Base-by-base conservation (phyloP, 2,113 vertebrate species). In the Crotalus horridus region DNA sequence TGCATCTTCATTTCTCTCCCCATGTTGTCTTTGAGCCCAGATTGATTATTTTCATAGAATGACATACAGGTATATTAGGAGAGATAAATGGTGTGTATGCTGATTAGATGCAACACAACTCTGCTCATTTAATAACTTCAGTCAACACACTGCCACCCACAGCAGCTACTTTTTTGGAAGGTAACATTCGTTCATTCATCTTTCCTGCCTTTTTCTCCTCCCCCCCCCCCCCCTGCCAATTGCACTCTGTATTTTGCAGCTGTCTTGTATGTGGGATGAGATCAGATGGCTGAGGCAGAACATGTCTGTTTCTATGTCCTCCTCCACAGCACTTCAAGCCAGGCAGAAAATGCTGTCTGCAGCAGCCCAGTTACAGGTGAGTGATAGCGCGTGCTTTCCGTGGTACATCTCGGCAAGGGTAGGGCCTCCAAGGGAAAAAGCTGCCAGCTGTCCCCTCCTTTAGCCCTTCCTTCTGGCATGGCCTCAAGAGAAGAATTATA, bases 181-280 rank as follows among this genome's bases (percentile, higher is more conserved):
- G 88, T 90, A 87, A 69, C 8, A 6, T 39, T 39, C 3, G 29
- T 96, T 91, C 59, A 43, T n/a, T 11, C 15, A 20, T 21, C 8
- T 54, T 29, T 29, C 33, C 33, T 39, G 17, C 64, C 51, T 13
- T 23, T 54, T 33, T 81, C 21, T 24, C 10, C 6, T 33, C 0
- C 6, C 24, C 3, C 39, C 9, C 12, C 3, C 8, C 12, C 26
- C 24, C 10, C 46, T n/a, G 26, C 87, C 64, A 56, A 56, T 81
- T 85, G 59, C 64, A 69, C 2, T 90, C 2, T 95, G 89, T 96
- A 90, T 96, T 96, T 97, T 97, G 95, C 98, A 99, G 99, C 96
- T 99, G 95, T 99, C 99, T 53, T 99, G 99, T 95, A 99, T 99
- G 98, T 99, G 99, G 99, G 99, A 99, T 96, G 99, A 99, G 93